Percentiles rank a stretch among this genome's conserved stretches.
Conservation (phyloP, 2,797 vertebrate genomes). For the Xenops minutus region DNA sequence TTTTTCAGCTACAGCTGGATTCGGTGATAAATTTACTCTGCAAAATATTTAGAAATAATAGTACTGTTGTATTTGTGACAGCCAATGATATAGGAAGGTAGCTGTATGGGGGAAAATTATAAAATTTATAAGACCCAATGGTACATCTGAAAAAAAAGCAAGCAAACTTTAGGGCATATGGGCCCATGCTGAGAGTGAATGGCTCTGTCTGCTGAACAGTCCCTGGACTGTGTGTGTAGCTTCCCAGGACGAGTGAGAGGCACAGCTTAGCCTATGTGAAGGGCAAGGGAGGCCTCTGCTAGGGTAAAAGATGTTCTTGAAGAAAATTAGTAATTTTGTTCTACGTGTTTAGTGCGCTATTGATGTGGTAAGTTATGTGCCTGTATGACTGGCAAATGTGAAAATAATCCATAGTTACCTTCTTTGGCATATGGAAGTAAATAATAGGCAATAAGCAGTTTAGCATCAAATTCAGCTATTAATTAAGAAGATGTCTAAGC, state of each 20-base stretch:
- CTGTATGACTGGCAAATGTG: background rate
- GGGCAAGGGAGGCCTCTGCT: background rate
- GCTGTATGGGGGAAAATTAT: background rate
- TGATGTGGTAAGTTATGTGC: background rate
- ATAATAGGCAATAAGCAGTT: background rate
- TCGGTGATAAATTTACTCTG: background rate
- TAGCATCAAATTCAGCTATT: background rate
- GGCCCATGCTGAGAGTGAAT: background rate
- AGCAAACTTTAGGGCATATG: background rate
- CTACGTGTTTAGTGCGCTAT: background rate
- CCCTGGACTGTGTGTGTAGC: background rate
- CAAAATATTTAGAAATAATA: background rate
- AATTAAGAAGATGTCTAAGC: background rate
- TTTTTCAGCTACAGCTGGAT: background rate
- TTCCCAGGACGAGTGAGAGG: background rate
- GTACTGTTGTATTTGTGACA: background rate
- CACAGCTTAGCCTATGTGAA: background rate
- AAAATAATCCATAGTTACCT: background rate
- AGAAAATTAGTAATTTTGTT: background rate
- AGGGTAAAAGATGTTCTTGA: background rate
- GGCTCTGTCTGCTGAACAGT: background rate
- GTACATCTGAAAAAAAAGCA: background rate
- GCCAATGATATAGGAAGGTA: background rate
- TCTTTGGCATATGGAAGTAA: background rate
- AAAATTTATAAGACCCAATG: conserved; percentile 10